phyloP scores from a whole-genome alignment of 2,888 invertebrate species.

The Pseudococcus longispinus region DNA sequence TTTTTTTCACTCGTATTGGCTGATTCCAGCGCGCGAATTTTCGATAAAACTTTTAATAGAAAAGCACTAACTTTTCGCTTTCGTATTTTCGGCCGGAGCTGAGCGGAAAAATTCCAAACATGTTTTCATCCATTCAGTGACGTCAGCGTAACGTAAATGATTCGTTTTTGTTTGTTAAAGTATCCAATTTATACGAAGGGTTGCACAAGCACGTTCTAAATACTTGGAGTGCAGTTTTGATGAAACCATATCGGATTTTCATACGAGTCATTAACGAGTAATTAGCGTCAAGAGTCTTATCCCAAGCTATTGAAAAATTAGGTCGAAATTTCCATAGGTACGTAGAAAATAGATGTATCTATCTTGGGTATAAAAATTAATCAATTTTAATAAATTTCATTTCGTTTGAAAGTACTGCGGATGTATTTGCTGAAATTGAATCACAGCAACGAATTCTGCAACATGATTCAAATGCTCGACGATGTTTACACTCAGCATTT shows the following conservation, averaged over 20 bases:
- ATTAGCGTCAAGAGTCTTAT: neutral
- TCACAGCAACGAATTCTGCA: slow-evolving; percentile 19
- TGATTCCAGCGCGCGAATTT: slow-evolving; percentile 6
- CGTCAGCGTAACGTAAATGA: slow-evolving; percentile 33
- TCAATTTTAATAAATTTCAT: neutral
- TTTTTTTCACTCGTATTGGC: slow-evolving; percentile 14
- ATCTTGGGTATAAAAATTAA: neutral
- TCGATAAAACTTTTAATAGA: slow-evolving; percentile 46
- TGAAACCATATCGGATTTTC: neutral
- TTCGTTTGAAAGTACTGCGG: neutral
- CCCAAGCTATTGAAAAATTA: neutral
- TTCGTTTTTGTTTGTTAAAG: slow-evolving; percentile 34
- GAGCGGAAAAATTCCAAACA: slow-evolving; percentile 35
- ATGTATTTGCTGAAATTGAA: neutral
- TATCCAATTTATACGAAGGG: neutral
- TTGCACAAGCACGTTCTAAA: neutral
- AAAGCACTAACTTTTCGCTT: slow-evolving; percentile 39
- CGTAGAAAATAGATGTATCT: neutral
- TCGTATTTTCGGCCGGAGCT: neutral
- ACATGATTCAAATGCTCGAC: neutral
- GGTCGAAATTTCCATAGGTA: slow-evolving; percentile 15
- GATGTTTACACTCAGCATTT: slow-evolving; percentile 4
- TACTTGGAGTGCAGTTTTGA: slow-evolving; percentile 9
- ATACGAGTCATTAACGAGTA: slow-evolving; percentile 1
- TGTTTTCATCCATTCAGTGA: slow-evolving; percentile 33